These are phyloP conservation scores for Harpagifer antarcticus DNA, from an alignment of 2,797 vertebrate genomes.

Conservation along the genomic window DNA sequence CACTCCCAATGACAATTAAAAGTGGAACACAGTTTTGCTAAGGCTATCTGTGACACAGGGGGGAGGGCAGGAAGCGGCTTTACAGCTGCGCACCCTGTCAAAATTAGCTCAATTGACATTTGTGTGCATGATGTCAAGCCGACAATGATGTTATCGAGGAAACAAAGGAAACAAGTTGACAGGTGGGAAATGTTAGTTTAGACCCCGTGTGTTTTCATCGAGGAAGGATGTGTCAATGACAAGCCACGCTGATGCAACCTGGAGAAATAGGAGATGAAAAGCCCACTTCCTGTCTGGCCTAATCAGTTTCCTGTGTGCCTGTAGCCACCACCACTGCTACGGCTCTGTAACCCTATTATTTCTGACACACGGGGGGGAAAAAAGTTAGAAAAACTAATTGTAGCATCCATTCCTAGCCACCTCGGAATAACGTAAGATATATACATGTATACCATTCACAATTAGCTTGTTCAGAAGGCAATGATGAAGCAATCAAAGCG, in stretches of 20 bases:
- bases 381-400: conserved; percentile 47
- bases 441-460: conserved; percentile 43
- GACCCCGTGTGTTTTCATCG: conserved; percentile 67
- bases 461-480: conserved; percentile 37
- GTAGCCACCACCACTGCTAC: conserved; percentile 46
- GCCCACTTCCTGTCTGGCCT: conserved; percentile 75
- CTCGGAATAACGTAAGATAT: conserved; percentile 28
- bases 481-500: conserved; percentile 63
- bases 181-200: conserved; percentile 75
- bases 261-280: conserved; percentile 79
- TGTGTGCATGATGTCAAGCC: conserved; percentile 50
- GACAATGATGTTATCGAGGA: conserved; percentile 58
- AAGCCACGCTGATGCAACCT: conserved; percentile 78
- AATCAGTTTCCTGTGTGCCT: conserved; percentile 67
- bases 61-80: conserved; percentile 34
- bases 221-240: conserved; percentile 75
- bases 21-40: conserved; percentile 40
- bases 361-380: conserved; percentile 24
- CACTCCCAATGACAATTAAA: conserved; percentile 65
- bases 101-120: conserved; percentile 57
- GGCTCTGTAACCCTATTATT: conserved; percentile 54
- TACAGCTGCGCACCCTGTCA: conserved; percentile 40
- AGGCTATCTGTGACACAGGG: conserved; percentile 43
- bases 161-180: conserved; percentile 75
- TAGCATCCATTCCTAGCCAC: conserved; percentile 3